Evolutionary conservation across 2,113 vertebrate genomes (phyloP), one percentile per base, ranked within the genome.

Genomic region (Pardalotus punctatus): DNA sequence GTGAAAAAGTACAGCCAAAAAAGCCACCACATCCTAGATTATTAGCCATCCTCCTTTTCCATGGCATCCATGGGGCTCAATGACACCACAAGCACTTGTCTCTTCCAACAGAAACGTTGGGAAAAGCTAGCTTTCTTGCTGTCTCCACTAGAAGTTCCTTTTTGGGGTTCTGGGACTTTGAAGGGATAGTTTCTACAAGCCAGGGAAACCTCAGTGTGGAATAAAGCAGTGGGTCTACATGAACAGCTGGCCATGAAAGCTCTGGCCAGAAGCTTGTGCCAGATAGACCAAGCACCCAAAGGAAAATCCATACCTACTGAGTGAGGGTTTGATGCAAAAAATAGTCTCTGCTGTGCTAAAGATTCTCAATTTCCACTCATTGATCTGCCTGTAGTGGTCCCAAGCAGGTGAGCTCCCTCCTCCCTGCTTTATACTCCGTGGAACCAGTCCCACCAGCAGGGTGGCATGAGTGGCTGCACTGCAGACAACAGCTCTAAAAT

Each of bases 351-450:
- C 50, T 27, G 9, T 12, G 3, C 13, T 40, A 25, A 66, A 79
- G 45, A 31, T 58, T 18, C 20, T 61, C 38, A 25, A 17, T 36
- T 79, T 94, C 40, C 24, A 33, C 35, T 60, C 65, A 29, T 28
- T 48, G 12, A 0, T 60, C 42, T 45, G 40, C 36, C 19, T 43
- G 19, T 19, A 18, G 24, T 74, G 50, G 47, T 58, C 36, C 12
- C 8, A 2, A 22, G 40, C 0, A 0, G 31, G 51, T 21, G 14
- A 9, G 48, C 13, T 51, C 43, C 43, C 31, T 79, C 29, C 42
- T 76, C 12, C n/a, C 42, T 20, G 20, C 23, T 70, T 13, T 35
- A 2, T 23, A 7, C 33, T 35, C 58, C 27, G 11, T 38, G n/a
- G 18, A 81, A 43, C 19, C 3, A 4, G 36, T 17, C 40, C 15